Evolutionary conservation across 2,113 vertebrate genomes (phyloP).

Genomic region (Mustelus asterias): DNA sequence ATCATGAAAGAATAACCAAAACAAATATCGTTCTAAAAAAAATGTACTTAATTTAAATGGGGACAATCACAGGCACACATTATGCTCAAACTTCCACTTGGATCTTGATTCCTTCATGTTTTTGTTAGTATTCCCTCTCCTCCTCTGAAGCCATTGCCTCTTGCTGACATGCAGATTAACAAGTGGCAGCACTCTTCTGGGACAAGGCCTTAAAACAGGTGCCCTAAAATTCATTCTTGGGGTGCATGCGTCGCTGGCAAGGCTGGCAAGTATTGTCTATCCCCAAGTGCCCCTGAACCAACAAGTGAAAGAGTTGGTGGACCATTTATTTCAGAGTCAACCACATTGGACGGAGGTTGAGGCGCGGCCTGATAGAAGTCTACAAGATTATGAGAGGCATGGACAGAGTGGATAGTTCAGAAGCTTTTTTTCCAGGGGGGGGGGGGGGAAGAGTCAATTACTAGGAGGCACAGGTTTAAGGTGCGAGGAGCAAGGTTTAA

Average conservation of each 20-base stretch:
- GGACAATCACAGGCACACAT: not conserved
- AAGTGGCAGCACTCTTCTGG: not conserved
- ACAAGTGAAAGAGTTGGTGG: not conserved
- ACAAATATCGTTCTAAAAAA: not conserved
- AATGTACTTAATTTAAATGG: not conserved
- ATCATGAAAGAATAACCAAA: not conserved
- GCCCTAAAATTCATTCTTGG: too few species aligned
- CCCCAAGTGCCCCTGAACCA: too few species aligned
- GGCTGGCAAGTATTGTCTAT: too few species aligned
- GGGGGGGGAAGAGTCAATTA: too few species aligned
- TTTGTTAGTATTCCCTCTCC: not conserved
- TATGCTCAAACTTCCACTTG: not conserved
- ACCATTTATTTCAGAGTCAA: not conserved
- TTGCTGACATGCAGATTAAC: not conserved
- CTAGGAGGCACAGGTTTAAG: too few species aligned
- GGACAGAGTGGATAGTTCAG: too few species aligned
- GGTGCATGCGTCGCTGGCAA: not conserved
- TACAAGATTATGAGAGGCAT: too few species aligned
- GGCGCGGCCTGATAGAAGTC: too few species aligned
- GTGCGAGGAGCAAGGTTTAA: too few species aligned
- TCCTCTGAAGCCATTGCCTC: not conserved
- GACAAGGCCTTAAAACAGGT: not conserved
- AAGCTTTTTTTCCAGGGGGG: too few species aligned
- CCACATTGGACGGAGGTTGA: not conserved
- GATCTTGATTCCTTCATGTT: not conserved